A percentile compares a stretch with the other conserved stretches of the same genome.
phyloP scores from a whole-genome alignment of 1,140 invertebrate species.

The Leptoteleia sp. region DNA sequence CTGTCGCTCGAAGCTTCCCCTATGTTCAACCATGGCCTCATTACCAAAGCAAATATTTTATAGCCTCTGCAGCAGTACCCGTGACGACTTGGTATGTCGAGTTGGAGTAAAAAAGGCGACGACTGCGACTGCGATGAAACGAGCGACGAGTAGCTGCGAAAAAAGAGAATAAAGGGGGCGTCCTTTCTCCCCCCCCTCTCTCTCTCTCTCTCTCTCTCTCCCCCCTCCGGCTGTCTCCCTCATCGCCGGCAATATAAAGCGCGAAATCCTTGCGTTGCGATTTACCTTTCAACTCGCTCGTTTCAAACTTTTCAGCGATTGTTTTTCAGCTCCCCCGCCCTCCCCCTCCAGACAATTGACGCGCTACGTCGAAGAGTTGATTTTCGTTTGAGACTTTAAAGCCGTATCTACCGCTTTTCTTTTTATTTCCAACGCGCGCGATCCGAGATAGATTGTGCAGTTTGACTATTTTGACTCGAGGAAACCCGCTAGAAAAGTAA shows the following conservation, averaged over 20 bases:
- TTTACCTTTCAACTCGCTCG: conserved; percentile 78
- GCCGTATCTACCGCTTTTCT: conserved; percentile 1
- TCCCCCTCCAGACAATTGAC: conserved; percentile 49
- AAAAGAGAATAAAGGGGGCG: conserved; percentile 58
- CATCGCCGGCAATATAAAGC: conserved; percentile 64
- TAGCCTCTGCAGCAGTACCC: conserved; percentile 76
- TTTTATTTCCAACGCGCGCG: conserved; percentile 7
- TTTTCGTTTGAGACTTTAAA: conserved; percentile 51
- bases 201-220: too few species aligned
- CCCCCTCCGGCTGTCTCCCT: conserved; percentile 41
- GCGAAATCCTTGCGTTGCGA: conserved; percentile 72
- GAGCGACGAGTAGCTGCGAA: conserved; percentile 56
- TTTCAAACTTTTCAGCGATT: conserved; percentile 70
- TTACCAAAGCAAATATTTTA: conserved; percentile 82
- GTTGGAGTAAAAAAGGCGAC: conserved; percentile 61
- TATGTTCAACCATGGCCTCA: conserved; percentile 78
- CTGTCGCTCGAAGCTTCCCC: conserved; percentile 68
- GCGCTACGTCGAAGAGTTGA: conserved; percentile 30
- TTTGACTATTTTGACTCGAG: conserved; percentile 18
- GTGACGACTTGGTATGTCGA: conserved; percentile 68
- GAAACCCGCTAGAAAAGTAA: neutral
- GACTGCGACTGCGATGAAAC: conserved; percentile 62
- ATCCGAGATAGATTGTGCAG: conserved; percentile 10
- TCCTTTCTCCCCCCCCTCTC: too few species aligned
- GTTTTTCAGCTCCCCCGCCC: conserved; percentile 57